Evolutionary conservation across 2,113 vertebrate genomes (phyloP), one percentile per base, ranked within the genome.

Genomic region (Pelecanus crispus): DNA sequence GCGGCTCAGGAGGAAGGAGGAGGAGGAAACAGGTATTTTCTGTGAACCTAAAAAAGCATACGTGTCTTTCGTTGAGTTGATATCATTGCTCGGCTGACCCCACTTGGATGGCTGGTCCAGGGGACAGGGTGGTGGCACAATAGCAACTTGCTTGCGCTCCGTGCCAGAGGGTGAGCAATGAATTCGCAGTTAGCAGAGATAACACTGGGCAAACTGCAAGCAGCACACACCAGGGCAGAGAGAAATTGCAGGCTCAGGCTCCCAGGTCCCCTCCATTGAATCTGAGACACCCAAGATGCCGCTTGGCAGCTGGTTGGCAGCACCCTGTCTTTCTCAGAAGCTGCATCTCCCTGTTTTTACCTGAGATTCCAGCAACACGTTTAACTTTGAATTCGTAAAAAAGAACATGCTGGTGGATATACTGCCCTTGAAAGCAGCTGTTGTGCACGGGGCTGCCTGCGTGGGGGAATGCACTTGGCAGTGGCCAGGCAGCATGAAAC

Each of bases 261-360:
- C 29, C 47, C 56, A 3, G 28, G 47, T 32, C 18, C 22, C 25
- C 22, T 55, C n/a, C 4, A 0, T 2, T 36, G 34, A 7, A 11
- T 7, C 13, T 3, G 70, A 62, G 59, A 38, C 12, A 17, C 17
- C 6, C 38, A 4, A 26, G 61, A 6, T 24, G 72, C 66, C 61
- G 58, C n/a, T 45, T 15, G n/a, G 74, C 42, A 7, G 68, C 34
- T 11, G 53, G 29, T 26, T 44, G 79, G 59, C 55, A 83, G 56
- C 45, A 24, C 2, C 77, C 6, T 58, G 32, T 59, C 29, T 21
- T 1, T 17, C 12, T 1, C 9, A 16, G 86, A 18, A 72, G 44
- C 36, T 40, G 44, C 67, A 44, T 17, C 24, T 73, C 26, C 58
- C 34, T 38, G 16, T 6, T 65, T 61, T 49, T 0, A 44, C 40